These are phyloP conservation scores for Poeciliopsis prolifica DNA, from an alignment of 2,113 vertebrate genomes.

Conservation along the genomic window DNA sequence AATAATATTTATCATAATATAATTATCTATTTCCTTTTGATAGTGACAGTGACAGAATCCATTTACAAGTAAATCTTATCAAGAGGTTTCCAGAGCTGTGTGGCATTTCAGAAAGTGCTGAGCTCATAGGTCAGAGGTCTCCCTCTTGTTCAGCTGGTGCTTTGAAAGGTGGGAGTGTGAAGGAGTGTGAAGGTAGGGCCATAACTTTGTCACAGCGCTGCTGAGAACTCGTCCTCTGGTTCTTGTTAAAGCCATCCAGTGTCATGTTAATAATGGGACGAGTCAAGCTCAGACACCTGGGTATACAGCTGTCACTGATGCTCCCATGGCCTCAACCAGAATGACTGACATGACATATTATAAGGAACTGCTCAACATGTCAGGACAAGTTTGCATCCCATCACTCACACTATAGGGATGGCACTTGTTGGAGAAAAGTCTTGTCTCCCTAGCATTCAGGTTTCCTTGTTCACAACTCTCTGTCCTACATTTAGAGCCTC, in stretches of 20 bases:
- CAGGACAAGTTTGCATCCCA: slow-evolving; percentile 37
- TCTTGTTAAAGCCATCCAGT: slow-evolving; percentile 55
- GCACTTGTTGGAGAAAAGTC: background rate
- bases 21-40: too few species aligned
- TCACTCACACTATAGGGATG: slow-evolving; percentile 28
- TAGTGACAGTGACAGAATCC: slow-evolving; percentile 64
- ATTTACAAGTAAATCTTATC: slow-evolving; percentile 46
- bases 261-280: slow-evolving; percentile 49
- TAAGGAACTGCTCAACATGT: slow-evolving; percentile 40
- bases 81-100: slow-evolving; percentile 59
- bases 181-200: background rate
- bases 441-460: slow-evolving; percentile 1
- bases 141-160: slow-evolving; percentile 21
- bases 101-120: slow-evolving; percentile 59
- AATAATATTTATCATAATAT: slow-evolving; percentile 29
- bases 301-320: slow-evolving; percentile 44
- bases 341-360: slow-evolving; percentile 46
- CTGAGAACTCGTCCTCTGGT: background rate
- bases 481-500: slow-evolving; percentile 16
- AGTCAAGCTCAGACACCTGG: slow-evolving; percentile 61
- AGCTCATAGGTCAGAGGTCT: slow-evolving; percentile 56
- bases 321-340: slow-evolving; percentile 27
- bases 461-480: background rate
- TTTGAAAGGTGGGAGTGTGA: background rate
- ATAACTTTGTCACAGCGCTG: slow-evolving; percentile 10